Evolutionary conservation across 2,113 vertebrate genomes (phyloP), one percentile per base, ranked within the genome.

Genomic region (Cololabis saira): DNA sequence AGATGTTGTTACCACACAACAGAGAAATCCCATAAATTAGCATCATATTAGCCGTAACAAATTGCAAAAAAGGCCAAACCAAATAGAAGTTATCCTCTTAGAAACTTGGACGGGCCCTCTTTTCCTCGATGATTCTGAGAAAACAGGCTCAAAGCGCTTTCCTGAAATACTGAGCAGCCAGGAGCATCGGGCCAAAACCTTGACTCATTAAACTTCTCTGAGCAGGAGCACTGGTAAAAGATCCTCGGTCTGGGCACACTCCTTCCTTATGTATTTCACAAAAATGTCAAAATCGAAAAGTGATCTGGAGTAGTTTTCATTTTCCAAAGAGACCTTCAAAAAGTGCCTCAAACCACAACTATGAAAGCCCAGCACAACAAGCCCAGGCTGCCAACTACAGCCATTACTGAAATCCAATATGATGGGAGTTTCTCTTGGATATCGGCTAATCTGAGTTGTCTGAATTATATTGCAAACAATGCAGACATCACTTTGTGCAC

Each of bases 1-100:
- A 37, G 33, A 37, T 37, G 33, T 37, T 37, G 10, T 37, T 37
- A 37, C 33, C 33, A 37, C 33, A 37, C 72, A 83, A 24, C 33
- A 42, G 56, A 85, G 56, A 47, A 71, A 84, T 82, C 77, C 76
- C 40, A 73, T 80, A 60, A 82, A 66, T 85, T 81, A 79, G 78
- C 74, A 71, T 56, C 42, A 67, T 65, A 85, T 86, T 79, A 86
- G 67, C 78, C 66, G 70, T 83, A 85, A 84, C 85, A 88, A 87
- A 89, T 87, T 87, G 70, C 67, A 71, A 51, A 71, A 13, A 67
- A 47, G 40, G 81, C 88, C 86, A 90, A 90, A 70, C 70, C 64
- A 83, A 91, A 91, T 75, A 91, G 15, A 81, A 76, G 69, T 71
- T 71, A 64, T 81, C 68, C 78, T 87, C 72, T 52, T 55, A 48